Percentiles rank a stretch among this genome's conserved stretches.
Conservation (phyloP, 2,113 vertebrate genomes). For the Sapayoa aenigma region DNA sequence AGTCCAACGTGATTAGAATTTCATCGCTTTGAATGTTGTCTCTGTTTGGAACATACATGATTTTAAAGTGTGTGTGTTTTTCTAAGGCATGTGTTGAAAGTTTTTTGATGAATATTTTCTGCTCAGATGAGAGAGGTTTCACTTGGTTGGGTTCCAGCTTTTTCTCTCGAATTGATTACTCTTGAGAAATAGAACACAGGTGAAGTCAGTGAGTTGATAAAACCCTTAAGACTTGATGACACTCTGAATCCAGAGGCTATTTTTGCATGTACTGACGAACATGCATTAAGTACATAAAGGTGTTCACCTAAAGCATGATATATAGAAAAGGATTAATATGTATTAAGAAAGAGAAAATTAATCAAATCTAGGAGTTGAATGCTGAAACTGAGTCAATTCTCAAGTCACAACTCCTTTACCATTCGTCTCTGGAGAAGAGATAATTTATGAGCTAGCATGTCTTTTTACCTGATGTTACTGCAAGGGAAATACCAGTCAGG, state of each 20-base stretch:
- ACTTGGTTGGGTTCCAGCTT: background rate
- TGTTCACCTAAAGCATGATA: background rate
- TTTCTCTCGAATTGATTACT: background rate
- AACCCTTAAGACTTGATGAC: background rate
- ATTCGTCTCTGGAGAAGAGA: background rate
- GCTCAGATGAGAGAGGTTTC: background rate
- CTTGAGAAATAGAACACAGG: background rate
- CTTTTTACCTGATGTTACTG: background rate
- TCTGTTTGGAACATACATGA: background rate
- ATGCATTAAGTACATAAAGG: background rate
- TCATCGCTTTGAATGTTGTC: background rate
- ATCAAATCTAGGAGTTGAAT: background rate
- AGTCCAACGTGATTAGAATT: background rate
- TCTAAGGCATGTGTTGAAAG: background rate
- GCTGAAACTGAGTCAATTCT: background rate
- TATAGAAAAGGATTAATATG: background rate
- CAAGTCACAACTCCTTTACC: background rate
- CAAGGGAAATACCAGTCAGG: background rate
- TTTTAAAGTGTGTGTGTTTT: fast-evolving
- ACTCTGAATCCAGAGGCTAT: fast-evolving
- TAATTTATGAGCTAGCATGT: background rate
- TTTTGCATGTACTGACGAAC: background rate
- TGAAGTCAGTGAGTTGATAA: background rate
- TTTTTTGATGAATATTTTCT: background rate
- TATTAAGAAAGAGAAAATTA: background rate